Conservation (phyloP, 2,888 invertebrate genomes). For the Amorpha juglandis region DNA sequence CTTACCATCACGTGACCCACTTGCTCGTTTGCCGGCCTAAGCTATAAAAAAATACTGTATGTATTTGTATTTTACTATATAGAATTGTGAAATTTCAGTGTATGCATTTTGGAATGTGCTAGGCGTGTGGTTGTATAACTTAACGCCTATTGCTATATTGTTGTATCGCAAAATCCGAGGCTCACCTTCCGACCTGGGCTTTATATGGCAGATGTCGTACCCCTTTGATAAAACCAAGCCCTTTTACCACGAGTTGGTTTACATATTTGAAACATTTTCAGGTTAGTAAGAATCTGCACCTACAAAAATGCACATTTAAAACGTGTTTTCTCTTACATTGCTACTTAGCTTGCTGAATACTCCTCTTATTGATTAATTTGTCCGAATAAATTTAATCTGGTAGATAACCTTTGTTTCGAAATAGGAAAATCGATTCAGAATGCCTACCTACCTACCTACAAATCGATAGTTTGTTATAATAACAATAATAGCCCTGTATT, state of each 20-base stretch:
- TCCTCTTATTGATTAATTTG: no score
- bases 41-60: no score
- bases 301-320: not conserved
- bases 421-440: no score
- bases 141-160: conserved; percentile 62
- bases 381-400: no score
- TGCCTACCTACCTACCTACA: no score
- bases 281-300: conserved; percentile 47
- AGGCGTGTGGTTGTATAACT: conserved; percentile 62
- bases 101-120: conserved; percentile 66
- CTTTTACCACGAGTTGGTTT: conserved; percentile 57
- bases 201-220: conserved; percentile 64
- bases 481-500: no score
- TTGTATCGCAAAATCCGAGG: conserved; percentile 54
- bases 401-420: no score
- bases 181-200: conserved; percentile 55
- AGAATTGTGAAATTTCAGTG: conserved; percentile 49
- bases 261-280: conserved; percentile 60
- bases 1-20: no score
- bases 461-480: no score
- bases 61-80: not conserved
- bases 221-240: conserved; percentile 72
- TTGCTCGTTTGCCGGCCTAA: no score
- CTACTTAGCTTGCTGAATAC: no score
- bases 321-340: no score